Evolutionary conservation across 2,888 invertebrate species (phyloP).

Genomic region (Agrochola circellaris): DNA sequence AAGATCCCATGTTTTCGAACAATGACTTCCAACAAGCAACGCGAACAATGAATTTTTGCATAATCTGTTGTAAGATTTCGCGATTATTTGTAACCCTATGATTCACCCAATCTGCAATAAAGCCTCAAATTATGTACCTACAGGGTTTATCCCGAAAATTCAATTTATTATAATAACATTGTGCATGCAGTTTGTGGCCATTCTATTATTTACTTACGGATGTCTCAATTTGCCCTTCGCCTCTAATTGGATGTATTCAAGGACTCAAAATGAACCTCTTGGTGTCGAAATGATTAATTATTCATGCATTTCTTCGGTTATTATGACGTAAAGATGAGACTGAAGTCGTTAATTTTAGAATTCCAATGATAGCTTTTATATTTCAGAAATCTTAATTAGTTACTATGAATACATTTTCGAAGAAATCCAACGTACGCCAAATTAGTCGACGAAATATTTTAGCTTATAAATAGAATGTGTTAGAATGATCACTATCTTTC

Average conservation of each 20-base stretch:
- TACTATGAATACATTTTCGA: neutral
- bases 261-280: neutral
- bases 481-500: slow-evolving; percentile 42
- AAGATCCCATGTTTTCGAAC: neutral
- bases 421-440: slow-evolving; percentile 10
- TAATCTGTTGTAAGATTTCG: neutral
- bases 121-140: neutral
- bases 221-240: slow-evolving; percentile 25
- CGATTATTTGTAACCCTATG: neutral
- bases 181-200: neutral
- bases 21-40: neutral
- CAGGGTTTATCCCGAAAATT: neutral
- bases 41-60: neutral
- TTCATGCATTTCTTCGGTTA: neutral
- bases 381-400: slow-evolving; percentile 14
- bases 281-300: neutral
- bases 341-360: neutral
- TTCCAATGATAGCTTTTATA: neutral
- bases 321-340: neutral
- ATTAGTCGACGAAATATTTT: slow-evolving; percentile 29
- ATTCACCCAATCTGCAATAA: neutral
- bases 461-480: slow-evolving; percentile 25
- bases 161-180: neutral
- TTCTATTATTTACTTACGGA: slow-evolving; percentile 36
- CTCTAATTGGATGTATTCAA: slow-evolving; percentile 14